phyloP scores from a whole-genome alignment of 2,113 vertebrate species.

The Steatornis caripensis region DNA sequence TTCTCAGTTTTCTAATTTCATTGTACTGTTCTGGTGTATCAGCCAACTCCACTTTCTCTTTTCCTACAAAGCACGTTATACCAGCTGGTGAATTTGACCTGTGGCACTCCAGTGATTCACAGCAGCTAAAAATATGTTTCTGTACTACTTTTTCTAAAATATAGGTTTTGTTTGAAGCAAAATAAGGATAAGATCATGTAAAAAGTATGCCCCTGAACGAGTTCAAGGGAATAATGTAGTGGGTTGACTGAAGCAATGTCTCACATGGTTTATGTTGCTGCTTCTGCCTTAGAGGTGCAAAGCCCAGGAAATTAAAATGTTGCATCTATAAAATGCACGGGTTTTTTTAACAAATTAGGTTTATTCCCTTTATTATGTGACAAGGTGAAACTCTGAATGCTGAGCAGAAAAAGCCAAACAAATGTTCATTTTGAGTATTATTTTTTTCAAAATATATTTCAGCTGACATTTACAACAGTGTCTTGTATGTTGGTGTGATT shows the following conservation, averaged over 20 bases:
- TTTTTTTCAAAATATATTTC: not conserved
- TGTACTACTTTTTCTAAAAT: not conserved
- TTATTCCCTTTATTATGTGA: not conserved
- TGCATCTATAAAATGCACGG: not conserved
- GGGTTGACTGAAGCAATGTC: not conserved
- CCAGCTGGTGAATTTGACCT: not conserved
- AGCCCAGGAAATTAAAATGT: slow-evolving; percentile 28
- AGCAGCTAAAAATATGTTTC: not conserved
- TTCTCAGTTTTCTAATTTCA: not conserved
- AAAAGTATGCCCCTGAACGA: not conserved
- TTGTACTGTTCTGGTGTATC: not conserved
- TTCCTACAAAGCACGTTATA: not conserved
- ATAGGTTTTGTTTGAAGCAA: not conserved
- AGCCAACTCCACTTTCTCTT: not conserved
- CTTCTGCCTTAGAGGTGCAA: not conserved
- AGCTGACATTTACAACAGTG: not conserved
- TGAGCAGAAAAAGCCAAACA: not conserved
- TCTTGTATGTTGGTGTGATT: not conserved
- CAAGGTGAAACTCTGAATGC: not conserved
- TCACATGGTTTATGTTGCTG: not conserved
- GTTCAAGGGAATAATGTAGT: not conserved
- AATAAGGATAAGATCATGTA: not conserved
- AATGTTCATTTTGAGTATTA: not conserved
- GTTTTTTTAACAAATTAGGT: not conserved
- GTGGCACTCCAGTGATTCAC: not conserved